Base-by-base conservation (phyloP, 1,140 invertebrate species). In the Achatina immaculata region DNA sequence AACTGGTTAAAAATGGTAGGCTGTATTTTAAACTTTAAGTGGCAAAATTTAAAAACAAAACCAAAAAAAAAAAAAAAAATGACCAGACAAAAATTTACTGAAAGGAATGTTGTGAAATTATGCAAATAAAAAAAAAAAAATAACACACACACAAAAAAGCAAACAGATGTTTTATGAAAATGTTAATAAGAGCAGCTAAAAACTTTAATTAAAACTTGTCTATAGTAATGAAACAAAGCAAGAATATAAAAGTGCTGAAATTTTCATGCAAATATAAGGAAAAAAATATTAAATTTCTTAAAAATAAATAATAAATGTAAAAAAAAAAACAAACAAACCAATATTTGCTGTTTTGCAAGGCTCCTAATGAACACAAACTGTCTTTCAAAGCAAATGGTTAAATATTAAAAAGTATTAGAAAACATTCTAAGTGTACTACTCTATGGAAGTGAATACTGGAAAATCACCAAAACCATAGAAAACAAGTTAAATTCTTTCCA, bases 291-390 rank as follows among this genome's bases (percentile, higher is more conserved):
- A 51, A 11, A 51, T n/a, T n/a, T n/a, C n/a, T n/a, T 14, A 14
- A 51, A 51, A 51, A 51, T 14, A 14, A 51, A 51, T 24, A 51
- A 11, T 51, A 14, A 14, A 51, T 51, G 11, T 14, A 24, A 0
- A 82, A 83, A 19, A 58, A 62, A 58, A 42, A n/a, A 66, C 34
- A 24, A 71, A 78, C 69, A 45, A 51, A 24, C 48, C 48, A 11
- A n/a, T n/a, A n/a, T n/a, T n/a, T n/a, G n/a, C n/a, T n/a, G n/a
- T n/a, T n/a, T n/a, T n/a, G n/a, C n/a, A n/a, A n/a, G n/a, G n/a
- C n/a, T n/a, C n/a, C n/a, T n/a, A n/a, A n/a, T n/a, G n/a, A n/a
- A n/a, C n/a, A n/a, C n/a, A n/a, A n/a, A n/a, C n/a, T n/a, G n/a
- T n/a, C n/a, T n/a, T n/a, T n/a, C n/a, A n/a, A n/a, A n/a, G n/a